Percentiles rank a stretch among this genome's conserved stretches.
Evolutionary conservation across 2,113 vertebrate genomes (phyloP).

Genomic region (Gorilla gorilla): DNA sequence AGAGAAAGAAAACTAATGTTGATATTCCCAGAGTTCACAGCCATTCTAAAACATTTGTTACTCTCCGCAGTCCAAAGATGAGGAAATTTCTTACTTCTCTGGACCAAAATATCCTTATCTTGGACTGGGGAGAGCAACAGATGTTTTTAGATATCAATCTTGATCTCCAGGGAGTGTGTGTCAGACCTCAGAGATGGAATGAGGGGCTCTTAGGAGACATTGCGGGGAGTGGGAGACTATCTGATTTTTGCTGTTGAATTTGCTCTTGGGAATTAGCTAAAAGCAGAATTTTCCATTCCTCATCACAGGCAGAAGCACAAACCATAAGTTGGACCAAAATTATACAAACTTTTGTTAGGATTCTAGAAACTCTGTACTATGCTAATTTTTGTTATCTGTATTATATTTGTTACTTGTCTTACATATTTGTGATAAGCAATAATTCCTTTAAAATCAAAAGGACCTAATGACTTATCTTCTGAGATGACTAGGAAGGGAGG

Average conservation of each 20-base stretch:
- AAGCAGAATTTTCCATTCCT: not conserved
- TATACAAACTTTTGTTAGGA: not conserved
- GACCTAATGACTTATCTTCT: not conserved
- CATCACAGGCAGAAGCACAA: not conserved
- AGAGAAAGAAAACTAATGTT: not conserved
- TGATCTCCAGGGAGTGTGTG: not conserved
- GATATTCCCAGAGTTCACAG: not conserved
- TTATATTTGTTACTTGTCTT: not conserved
- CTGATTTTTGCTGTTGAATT: not conserved
- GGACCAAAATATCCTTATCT: too few relatives aligned
- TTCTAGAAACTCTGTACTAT: not conserved
- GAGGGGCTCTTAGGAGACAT: not conserved
- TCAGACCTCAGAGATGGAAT: not conserved
- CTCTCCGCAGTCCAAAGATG: not conserved
- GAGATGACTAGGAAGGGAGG: not conserved
- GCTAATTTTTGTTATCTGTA: not conserved
- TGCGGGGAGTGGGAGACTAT: accelerated
- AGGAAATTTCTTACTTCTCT: not conserved
- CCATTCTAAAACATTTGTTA: not conserved
- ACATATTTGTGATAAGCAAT: not conserved
- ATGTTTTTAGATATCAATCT: too few relatives aligned
- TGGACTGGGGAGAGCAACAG: too few relatives aligned
- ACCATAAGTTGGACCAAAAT: not conserved
- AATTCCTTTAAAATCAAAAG: not conserved
- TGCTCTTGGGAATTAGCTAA: not conserved